Conservation (phyloP, 1,140 invertebrate genomes). For the Schmidtea mediterranea region DNA sequence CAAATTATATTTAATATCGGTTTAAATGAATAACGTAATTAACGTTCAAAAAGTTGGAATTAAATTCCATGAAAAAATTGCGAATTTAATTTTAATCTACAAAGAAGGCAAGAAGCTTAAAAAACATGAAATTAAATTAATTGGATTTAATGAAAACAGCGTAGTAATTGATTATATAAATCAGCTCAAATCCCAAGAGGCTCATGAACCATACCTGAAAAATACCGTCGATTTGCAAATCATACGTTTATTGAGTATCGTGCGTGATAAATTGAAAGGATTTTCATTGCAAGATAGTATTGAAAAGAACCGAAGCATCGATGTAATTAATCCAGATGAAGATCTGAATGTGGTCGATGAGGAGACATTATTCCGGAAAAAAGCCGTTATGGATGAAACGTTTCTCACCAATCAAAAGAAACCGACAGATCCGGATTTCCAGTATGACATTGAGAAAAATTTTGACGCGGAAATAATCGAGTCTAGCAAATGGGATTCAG, state of each 20-base stretch:
- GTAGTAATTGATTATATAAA: too few relatives aligned
- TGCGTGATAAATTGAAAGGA: conserved; percentile 18
- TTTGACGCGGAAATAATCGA: conserved; percentile 17
- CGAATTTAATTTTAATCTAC: too few relatives aligned
- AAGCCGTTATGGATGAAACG: conserved; percentile 26
- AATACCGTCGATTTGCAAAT: too few relatives aligned
- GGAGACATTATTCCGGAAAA: conserved; percentile 23
- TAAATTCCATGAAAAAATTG: too few relatives aligned
- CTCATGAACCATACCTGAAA: too few relatives aligned
- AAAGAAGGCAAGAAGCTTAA: too few relatives aligned
- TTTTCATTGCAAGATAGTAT: conserved; percentile 21
- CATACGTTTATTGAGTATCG: conserved; percentile 13
- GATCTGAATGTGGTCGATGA: conserved; percentile 29
- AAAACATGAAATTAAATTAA: too few relatives aligned
- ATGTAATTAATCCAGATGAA: conserved; percentile 25
- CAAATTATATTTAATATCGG: too few relatives aligned
- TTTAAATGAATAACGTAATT: too few relatives aligned
- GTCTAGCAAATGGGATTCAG: conserved; percentile 18
- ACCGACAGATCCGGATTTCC: conserved; percentile 25
- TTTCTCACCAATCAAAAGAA: conserved; percentile 26
- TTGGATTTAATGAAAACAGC: too few relatives aligned
- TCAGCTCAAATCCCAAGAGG: too few relatives aligned
- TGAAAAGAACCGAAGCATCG: conserved; percentile 15
- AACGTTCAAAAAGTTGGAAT: too few relatives aligned
- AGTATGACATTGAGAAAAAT: conserved; percentile 27